Conservation (phyloP, 2,113 vertebrate species). For the Pteruthius melanotis region DNA sequence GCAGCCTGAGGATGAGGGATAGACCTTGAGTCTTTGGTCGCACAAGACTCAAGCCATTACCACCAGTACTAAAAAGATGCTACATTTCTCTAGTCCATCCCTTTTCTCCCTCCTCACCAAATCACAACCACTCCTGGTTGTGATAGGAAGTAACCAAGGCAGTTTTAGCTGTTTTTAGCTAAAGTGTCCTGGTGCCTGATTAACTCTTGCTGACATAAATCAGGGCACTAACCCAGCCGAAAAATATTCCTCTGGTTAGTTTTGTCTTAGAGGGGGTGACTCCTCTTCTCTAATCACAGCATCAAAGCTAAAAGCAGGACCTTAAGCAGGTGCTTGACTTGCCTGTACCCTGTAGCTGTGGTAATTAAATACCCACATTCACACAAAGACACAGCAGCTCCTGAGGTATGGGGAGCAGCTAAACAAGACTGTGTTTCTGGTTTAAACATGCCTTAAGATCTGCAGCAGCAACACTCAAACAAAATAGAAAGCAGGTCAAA, state of each 20-base stretch:
- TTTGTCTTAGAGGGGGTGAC: background rate
- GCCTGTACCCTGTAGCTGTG: background rate
- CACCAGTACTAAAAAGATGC: background rate
- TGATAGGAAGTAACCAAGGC: background rate
- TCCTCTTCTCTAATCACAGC: background rate
- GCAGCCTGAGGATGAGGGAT: background rate
- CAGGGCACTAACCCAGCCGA: background rate
- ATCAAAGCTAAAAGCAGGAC: background rate
- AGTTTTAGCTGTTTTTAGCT: background rate
- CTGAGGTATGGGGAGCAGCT: background rate
- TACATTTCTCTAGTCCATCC: background rate
- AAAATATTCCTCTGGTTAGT: background rate
- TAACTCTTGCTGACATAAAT: background rate
- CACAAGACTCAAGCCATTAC: background rate
- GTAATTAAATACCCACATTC: background rate
- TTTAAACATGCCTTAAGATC: background rate
- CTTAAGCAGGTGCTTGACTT: background rate
- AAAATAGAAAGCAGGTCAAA: background rate
- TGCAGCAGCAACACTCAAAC: background rate
- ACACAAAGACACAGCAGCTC: background rate
- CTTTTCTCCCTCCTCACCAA: background rate
- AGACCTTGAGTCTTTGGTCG: background rate
- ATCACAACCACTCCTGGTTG: rapidly evolving
- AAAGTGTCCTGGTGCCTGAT: background rate
- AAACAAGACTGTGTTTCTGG: background rate